phyloP scores from a whole-genome alignment of 2,888 invertebrate species.

The Dynastes maya region DNA sequence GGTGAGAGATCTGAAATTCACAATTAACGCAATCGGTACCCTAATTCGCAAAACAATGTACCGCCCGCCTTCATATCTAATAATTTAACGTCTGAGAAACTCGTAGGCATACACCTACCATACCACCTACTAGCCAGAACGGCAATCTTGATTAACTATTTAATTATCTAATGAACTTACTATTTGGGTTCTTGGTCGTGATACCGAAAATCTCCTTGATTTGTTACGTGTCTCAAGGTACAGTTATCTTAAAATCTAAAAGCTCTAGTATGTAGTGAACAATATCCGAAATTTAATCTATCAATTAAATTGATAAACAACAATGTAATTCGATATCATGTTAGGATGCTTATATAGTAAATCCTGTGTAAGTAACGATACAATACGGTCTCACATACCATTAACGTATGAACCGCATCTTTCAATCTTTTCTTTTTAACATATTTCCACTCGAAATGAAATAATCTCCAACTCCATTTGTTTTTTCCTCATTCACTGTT shows the following conservation, averaged over 20 bases:
- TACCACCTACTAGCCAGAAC: no score
- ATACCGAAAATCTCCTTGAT: constrained; percentile 10
- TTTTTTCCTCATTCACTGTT: not conserved
- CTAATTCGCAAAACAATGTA: constrained; percentile 46
- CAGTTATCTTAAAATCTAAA: no score
- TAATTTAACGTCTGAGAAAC: constrained; percentile 45
- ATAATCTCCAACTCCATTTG: not conserved
- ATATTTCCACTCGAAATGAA: no score
- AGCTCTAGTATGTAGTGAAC: no score
- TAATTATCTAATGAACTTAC: constrained; percentile 45
- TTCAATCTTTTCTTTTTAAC: no score
- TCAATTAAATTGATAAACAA: no score
- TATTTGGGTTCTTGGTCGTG: not conserved
- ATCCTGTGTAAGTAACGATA: no score
- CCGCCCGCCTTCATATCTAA: constrained; percentile 43
- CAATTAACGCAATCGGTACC: constrained; percentile 46
- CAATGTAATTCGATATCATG: no score
- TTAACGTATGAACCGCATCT: no score
- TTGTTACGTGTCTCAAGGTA: not conserved
- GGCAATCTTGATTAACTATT: constrained; percentile 47
- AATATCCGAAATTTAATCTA: no score
- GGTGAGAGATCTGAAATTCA: constrained; percentile 73
- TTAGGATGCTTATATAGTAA: no score
- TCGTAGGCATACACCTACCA: constrained; percentile 29
- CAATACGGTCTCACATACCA: no score